Evolutionary conservation across 1,140 invertebrate species (phyloP), one percentile per base, ranked within the genome.

Genomic region (Hyles vespertilio): DNA sequence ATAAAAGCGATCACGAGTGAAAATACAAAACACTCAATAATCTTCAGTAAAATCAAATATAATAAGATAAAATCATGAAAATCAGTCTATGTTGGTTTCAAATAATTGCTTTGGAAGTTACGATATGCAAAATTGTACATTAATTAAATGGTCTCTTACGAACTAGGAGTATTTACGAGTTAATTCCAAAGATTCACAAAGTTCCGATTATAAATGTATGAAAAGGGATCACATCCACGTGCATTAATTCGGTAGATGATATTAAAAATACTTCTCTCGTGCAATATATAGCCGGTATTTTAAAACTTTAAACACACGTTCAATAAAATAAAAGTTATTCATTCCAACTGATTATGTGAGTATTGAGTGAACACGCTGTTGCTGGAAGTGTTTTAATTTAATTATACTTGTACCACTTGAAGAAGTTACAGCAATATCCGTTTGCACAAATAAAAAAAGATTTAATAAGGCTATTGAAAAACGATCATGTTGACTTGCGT

Each of bases 1-100:
- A 52, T 40, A 52, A 45, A 59, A 59, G 52, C 32, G 32, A 22
- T 52, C 10, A 9, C 36, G 8, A 11, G 57, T 59, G 44, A 59
- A 59, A 52, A 52, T 50, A 46, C 46, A 51, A 58, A 58, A 58
- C 40, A 58, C 50, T 51, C 12, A 45, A 58, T 50, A 49, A 48
- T 45, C 50, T 40, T 51, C 59, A 63, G 52, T 61, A 74, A 62
- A 67, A 69, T 58, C 59, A 62, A 65, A 67, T 65, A 70, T 65
- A 55, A 65, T 71, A 58, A 64, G 58, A 65, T 44, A 66, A 47
- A 56, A 34, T 56, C 60, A 55, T 59, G 22, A 52, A 59, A 62
- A 51, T 75, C 70, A 72, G 73, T 73, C 67, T 73, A 66, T 69
- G 61, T 59, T 56, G 58, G 58, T 59, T 66, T 61, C 12, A 59